Percentiles rank a stretch among this genome's conserved stretches.
Evolutionary conservation across 2,888 invertebrate species (phyloP).

Genomic region (Cordilura impudica): DNA sequence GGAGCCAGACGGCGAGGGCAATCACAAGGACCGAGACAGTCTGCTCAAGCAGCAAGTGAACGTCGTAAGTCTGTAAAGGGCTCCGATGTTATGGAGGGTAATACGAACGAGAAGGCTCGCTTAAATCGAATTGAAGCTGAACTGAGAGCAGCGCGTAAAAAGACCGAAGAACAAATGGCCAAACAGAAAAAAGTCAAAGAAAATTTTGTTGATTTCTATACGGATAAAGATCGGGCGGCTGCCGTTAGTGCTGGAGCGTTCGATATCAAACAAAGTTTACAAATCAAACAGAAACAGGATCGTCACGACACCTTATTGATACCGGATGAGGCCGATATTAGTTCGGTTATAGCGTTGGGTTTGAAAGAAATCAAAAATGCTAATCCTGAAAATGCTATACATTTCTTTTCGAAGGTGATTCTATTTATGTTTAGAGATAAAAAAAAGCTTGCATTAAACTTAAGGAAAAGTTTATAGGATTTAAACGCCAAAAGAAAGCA

Average conservation of each 20-base stretch:
- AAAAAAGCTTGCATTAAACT: no score
- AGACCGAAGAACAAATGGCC: constrained; percentile 68
- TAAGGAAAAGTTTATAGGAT: no score
- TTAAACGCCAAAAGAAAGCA: no score
- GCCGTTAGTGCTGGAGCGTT: constrained; percentile 88
- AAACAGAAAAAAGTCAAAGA: constrained; percentile 75
- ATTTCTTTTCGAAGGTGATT: constrained; percentile 90
- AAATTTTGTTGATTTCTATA: constrained; percentile 86
- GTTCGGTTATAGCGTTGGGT: constrained; percentile 86
- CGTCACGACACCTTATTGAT: constrained; percentile 85
- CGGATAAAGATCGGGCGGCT: constrained; percentile 93
- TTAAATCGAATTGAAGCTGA: constrained; percentile 72
- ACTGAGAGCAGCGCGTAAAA: constrained; percentile 69
- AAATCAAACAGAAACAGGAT: constrained; percentile 88
- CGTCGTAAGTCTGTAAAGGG: constrained; percentile 65
- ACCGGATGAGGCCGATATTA: constrained; percentile 88
- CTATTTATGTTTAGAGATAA: no score
- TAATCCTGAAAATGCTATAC: constrained; percentile 84
- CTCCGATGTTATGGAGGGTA: constrained; percentile 62
- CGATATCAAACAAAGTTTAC: constrained; percentile 91
- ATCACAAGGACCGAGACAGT: constrained; percentile 64
- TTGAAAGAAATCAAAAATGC: constrained; percentile 87
- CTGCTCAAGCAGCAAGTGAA: constrained; percentile 67
- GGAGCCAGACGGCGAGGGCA: constrained; percentile 27
- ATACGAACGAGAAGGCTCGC: constrained; percentile 61